Base-by-base conservation (phyloP, 64 coral and sea anemone species). In the Stichodactyla mertensii region DNA sequence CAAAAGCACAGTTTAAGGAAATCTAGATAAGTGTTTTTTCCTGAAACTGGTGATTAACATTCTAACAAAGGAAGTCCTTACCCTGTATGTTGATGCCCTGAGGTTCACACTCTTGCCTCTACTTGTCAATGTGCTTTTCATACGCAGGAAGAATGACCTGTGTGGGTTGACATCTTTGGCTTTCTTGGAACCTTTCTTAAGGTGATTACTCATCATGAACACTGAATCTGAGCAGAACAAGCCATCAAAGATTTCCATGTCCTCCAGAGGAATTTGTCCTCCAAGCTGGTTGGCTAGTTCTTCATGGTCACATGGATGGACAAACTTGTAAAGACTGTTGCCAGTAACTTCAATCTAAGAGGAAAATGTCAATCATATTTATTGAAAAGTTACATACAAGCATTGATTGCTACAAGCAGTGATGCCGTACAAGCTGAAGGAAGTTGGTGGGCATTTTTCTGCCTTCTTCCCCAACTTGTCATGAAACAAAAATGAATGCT, bases 171-270 rank as follows among this genome's bases (percentile, higher is more conserved):
- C 80, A 18, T 92, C 64, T n/a, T 89, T 52, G 19, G 45, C 55
- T 15, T 92, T 87, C 52, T 92, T 87, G 23, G 94, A 96, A 12
- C 96, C 93, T 78, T 85, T 92, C 19, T 99, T 99, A 7, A 99
- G 57, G 54, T 99, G 86, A 55, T 93, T 99, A 31, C 93, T 95
- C 97, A 99, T 99, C 88, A 99, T 90, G 83, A 99, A 99, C 18
- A 99, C 90, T 20, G 97, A 99, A 58, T 99, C 97, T 12, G 97
- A 99, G 52, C 97, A 99, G 69, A 99, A 99, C 61, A 99, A 79
- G 6, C 97, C 97, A 95, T 99, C 97, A 87, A 99, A 99, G 13
- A 99, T 99, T 79, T 99, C 97, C 97, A 99, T 99, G 78, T 99
- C 97, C 86, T 99, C 97, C 11, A 99, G 80, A 19, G 97, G 97